These are phyloP conservation scores for Pollenia angustigena DNA, from an alignment of 2,888 invertebrate species.

Conservation along the genomic window DNA sequence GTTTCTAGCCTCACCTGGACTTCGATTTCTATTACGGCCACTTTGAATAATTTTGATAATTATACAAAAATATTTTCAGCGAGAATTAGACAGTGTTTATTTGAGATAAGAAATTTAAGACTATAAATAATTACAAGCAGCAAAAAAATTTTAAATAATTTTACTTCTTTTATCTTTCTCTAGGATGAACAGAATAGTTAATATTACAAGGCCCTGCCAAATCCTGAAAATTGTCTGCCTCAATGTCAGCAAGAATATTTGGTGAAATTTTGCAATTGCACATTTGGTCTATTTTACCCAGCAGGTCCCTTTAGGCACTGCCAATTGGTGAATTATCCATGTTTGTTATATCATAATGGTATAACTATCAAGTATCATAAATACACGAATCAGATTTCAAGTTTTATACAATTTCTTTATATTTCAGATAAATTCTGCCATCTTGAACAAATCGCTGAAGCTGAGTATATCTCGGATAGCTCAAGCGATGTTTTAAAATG, in stretches of 20 bases:
- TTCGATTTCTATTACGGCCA: slow-evolving; percentile 76
- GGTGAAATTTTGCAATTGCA: slow-evolving; percentile 82
- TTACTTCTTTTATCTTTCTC: background rate
- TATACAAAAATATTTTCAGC: slow-evolving; percentile 75
- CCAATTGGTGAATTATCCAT: slow-evolving; percentile 78
- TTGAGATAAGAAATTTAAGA: slow-evolving; percentile 72
- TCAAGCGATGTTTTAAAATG: slow-evolving; percentile 77
- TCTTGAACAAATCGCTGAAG: slow-evolving; percentile 77
- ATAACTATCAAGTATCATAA: slow-evolving; percentile 20
- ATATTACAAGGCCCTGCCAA: slow-evolving; percentile 79
- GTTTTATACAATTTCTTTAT: background rate
- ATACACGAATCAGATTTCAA: background rate
- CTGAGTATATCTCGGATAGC: slow-evolving; percentile 75
- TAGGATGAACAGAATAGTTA: slow-evolving; percentile 75
- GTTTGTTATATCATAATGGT: slow-evolving; percentile 76
- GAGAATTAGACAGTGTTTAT: slow-evolving; percentile 77
- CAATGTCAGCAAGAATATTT: slow-evolving; percentile 83
- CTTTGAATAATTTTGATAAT: slow-evolving; percentile 77
- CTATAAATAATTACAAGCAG: background rate
- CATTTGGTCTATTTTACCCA: slow-evolving; percentile 82
- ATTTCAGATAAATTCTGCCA: slow-evolving; percentile 53
- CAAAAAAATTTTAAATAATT: too few species aligned
- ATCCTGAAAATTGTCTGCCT: slow-evolving; percentile 82
- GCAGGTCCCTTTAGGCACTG: slow-evolving; percentile 75
- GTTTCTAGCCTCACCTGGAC: slow-evolving; percentile 75